Evolutionary conservation across 2,797 vertebrate genomes (phyloP).

Genomic region (Gadopsis bispinosus): DNA sequence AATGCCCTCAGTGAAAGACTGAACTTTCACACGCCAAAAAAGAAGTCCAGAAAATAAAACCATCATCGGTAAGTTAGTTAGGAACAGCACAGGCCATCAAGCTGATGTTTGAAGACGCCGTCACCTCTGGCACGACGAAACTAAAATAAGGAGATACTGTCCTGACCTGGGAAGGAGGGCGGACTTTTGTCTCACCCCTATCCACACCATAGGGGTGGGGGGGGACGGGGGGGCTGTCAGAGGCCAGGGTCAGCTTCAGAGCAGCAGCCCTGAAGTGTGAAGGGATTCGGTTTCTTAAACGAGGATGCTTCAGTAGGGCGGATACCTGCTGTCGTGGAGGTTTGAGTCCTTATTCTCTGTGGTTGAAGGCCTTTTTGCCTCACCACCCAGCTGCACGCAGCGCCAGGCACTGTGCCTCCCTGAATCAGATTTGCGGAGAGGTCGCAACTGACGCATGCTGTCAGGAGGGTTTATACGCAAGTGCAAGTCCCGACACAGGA

Average conservation of each 20-base stretch:
- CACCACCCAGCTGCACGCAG: background rate
- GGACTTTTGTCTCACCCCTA: background rate
- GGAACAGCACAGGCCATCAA: background rate
- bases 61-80: background rate
- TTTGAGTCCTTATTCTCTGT: slow-evolving; percentile 10
- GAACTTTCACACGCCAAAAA: too few relatives aligned
- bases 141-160: background rate
- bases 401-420: background rate
- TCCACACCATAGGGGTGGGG: background rate
- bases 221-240: slow-evolving; percentile 11
- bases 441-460: slow-evolving; percentile 2
- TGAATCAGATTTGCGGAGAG: background rate
- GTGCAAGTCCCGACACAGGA: slow-evolving; percentile 26
- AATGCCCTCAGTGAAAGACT: too few relatives aligned
- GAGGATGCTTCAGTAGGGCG: background rate
- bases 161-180: background rate
- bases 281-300: slow-evolving; percentile 16
- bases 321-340: background rate
- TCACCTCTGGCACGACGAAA: background rate
- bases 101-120: background rate
- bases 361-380: background rate
- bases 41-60: background rate
- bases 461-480: background rate
- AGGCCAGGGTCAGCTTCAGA: slow-evolving; percentile 32
- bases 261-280: slow-evolving; percentile 18